Evolutionary conservation across 1,140 invertebrate species (phyloP).

Genomic region (Zelostemma sp.): DNA sequence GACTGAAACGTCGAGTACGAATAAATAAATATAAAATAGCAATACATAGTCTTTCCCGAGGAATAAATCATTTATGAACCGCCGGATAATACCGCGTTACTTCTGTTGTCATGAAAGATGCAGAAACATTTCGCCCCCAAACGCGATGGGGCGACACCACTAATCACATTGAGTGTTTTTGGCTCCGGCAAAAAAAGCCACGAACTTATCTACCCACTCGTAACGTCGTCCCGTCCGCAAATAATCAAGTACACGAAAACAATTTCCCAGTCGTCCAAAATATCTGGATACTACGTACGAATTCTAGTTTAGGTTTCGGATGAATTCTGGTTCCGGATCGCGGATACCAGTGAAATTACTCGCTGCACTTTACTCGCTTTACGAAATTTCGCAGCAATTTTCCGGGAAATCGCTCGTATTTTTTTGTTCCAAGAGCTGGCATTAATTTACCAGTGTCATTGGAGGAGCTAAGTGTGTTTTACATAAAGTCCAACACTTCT

Average conservation of each 20-base stretch:
- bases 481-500: conserved; percentile 19
- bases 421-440: conserved; percentile 15
- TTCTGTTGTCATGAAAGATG: conserved; percentile 12
- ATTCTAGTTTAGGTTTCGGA: too few species aligned
- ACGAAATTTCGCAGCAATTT: too few species aligned
- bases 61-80: conserved; percentile 42
- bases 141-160: background rate
- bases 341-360: too few species aligned
- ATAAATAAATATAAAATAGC: conserved; percentile 51
- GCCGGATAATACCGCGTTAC: conserved; percentile 26
- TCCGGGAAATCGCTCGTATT: conserved; percentile 22
- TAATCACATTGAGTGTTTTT: background rate
- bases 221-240: too few species aligned
- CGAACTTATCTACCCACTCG: too few species aligned
- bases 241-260: too few species aligned
- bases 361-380: too few species aligned
- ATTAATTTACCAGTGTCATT: conserved; percentile 44
- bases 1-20: conserved; percentile 49
- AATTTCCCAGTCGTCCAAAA: too few species aligned
- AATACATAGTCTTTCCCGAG: conserved; percentile 28
- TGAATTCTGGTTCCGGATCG: too few species aligned
- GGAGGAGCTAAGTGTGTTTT: conserved; percentile 15
- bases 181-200: background rate
- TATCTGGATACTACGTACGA: too few species aligned
- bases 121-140: conserved; percentile 8